These are phyloP conservation scores for Galerucella pusilla DNA, from an alignment of 2,888 invertebrate genomes.

Conservation along the genomic window DNA sequence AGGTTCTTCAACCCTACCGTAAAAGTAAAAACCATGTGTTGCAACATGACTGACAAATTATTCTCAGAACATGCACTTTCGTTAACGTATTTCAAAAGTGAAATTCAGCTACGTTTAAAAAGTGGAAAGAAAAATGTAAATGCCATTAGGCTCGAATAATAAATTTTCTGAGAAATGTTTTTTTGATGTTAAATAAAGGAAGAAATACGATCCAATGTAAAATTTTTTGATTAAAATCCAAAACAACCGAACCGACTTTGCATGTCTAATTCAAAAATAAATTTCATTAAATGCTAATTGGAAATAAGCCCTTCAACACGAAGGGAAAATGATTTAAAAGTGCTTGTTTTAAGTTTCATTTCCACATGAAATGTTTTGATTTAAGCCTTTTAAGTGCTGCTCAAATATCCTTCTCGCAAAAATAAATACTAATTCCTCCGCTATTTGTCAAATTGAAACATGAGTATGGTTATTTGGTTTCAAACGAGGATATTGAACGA, in stretches of 20 bases:
- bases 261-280: constrained; percentile 38
- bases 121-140: not conserved
- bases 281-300: constrained; percentile 43
- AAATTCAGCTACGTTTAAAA: not conserved
- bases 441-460: constrained; percentile 19
- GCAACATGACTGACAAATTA: no score
- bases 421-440: constrained; percentile 24
- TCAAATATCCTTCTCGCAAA: constrained; percentile 1
- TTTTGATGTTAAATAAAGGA: constrained; percentile 6
- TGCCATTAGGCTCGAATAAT: not conserved
- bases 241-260: constrained; percentile 23
- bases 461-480: constrained; percentile 23
- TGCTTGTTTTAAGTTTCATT: constrained; percentile 42
- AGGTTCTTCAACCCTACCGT: no score
- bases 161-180: not conserved
- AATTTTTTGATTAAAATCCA: constrained; percentile 8
- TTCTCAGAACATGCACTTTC: no score
- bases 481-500: constrained; percentile 22
- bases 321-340: constrained; percentile 37
- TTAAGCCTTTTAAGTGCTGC: constrained; percentile 23
- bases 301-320: constrained; percentile 32
- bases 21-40: no score
- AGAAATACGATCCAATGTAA: not conserved
- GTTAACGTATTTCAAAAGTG: no score
- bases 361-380: constrained; percentile 29